These are phyloP conservation scores for Colius striatus DNA, from an alignment of 2,113 vertebrate genomes.

Conservation along the genomic window DNA sequence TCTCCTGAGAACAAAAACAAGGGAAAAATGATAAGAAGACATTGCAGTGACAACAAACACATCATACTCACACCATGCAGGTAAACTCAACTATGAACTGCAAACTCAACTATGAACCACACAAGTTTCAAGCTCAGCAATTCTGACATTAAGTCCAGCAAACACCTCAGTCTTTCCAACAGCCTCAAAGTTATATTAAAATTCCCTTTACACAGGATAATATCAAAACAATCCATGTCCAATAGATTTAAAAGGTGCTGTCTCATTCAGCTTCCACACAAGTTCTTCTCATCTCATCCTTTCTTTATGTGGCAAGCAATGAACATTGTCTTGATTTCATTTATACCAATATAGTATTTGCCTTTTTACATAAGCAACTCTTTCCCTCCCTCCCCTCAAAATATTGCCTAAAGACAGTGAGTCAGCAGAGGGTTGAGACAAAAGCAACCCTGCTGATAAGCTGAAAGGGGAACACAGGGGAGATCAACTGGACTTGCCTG, in stretches of 20 bases:
- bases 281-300: background rate
- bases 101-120: slow-evolving; percentile 1
- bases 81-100: slow-evolving; percentile 13
- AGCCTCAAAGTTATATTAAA: background rate
- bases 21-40: background rate
- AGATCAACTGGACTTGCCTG: background rate
- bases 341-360: background rate
- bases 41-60: background rate
- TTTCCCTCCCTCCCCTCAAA: background rate
- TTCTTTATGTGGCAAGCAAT: background rate
- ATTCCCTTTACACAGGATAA: background rate
- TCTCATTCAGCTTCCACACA: background rate
- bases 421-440: background rate
- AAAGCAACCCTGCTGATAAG: background rate
- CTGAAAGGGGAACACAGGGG: background rate
- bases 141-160: background rate
- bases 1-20: slow-evolving; percentile 80
- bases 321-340: background rate
- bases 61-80: background rate
- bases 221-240: background rate
- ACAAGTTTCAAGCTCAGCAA: background rate
- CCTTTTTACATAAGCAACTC: background rate
- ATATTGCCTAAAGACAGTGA: background rate
- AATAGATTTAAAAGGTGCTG: background rate
- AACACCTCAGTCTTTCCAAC: background rate